Evolutionary conservation across 2,113 vertebrate genomes (phyloP), one percentile per base, ranked within the genome.

Genomic region (Hippocampus mohnikei): DNA sequence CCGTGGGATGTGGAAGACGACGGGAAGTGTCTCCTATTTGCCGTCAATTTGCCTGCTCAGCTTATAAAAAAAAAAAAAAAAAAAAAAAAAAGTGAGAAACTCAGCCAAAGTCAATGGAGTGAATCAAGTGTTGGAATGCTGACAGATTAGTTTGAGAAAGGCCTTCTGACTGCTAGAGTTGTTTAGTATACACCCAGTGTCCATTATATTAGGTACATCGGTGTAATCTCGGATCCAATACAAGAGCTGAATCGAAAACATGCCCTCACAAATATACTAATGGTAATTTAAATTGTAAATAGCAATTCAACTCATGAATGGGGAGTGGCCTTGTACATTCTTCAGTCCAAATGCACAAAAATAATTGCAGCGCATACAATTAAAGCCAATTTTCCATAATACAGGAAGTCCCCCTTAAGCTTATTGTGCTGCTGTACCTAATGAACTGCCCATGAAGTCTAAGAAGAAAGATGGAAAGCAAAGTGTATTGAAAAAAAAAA

Each of bases 1-100:
- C 84, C 81, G 76, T 71, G 33, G 78, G 74, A 76, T 81, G 78
- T 63, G 23, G 50, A 10, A 82, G 78, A 82, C 72, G 77, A 82
- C 71, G 65, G 65, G 70, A 58, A 84, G 78, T 73, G 72, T 71
- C 70, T 74, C 65, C 67, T 48, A 75, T 80, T 70, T 79, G 82
- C 74, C 62, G 58, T 70, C 79, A 79, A 69, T 23, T 65, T 29
- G 64, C 69, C 70, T 74, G 73, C 76, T 72, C 75, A 75, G 73
- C 75, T 66, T 37, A 37, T 6, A 7, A 7, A 37, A 37, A 37
- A 0, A 37, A 37, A 37, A 37, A 4, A 29, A 29, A 29, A 29
- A 29, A 29, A 4, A 33, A 37, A 75, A 65, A 75, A 80, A 69
- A 65, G 66, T 29, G 46, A 76, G 66, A 69, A 52, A 62, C 3